Evolutionary conservation across 2,113 vertebrate genomes (phyloP).

Genomic region (Microtus oregoni): DNA sequence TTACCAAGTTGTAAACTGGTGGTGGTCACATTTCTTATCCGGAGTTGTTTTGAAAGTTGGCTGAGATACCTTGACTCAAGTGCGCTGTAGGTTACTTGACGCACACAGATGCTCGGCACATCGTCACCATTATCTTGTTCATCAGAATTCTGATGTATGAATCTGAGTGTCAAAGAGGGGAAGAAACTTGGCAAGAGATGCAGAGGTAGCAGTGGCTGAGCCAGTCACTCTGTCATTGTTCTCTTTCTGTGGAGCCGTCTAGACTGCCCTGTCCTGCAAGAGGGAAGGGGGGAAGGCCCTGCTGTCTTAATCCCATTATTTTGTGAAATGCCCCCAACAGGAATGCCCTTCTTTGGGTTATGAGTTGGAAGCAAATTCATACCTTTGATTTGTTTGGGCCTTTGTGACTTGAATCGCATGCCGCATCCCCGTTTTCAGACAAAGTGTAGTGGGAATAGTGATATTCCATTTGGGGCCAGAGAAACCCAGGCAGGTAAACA

Average conservation of each 20-base stretch:
- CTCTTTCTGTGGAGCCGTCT: fast-evolving
- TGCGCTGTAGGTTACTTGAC: not conserved
- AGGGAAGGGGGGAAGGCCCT: fast-evolving
- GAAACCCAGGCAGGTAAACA: not conserved
- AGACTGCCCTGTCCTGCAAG: too few relatives aligned
- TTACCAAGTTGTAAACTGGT: not conserved
- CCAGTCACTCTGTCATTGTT: not conserved
- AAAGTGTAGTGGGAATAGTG: not conserved
- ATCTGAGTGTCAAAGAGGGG: not conserved
- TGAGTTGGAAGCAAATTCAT: not conserved
- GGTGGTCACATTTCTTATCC: not conserved
- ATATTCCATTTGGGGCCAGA: not conserved
- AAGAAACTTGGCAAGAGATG: not conserved
- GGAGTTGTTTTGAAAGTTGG: not conserved
- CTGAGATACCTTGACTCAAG: not conserved
- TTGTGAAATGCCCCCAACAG: not conserved
- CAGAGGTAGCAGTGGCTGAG: not conserved
- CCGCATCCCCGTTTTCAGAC: not conserved
- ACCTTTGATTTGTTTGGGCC: not conserved
- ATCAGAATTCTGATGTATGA: not conserved
- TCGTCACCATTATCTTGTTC: not conserved
- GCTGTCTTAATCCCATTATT: not conserved
- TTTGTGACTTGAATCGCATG: not conserved
- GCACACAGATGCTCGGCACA: not conserved
- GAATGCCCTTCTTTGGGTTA: not conserved